phyloP scores from a whole-genome alignment of 1,140 invertebrate species.

The Listronotus oregonensis region DNA sequence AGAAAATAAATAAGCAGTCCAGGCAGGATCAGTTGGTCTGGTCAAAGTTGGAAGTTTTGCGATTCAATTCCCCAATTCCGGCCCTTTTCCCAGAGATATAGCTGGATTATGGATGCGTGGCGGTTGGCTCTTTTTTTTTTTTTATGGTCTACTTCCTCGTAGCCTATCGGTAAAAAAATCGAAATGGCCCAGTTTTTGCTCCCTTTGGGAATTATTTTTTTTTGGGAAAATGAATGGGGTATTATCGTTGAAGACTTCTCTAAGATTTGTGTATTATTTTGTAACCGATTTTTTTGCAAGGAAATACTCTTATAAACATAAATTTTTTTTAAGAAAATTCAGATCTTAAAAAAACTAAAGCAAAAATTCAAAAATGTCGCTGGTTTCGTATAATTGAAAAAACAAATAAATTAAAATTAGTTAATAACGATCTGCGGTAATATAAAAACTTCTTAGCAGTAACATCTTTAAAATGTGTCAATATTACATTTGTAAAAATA shows the following conservation, averaged over 20 bases:
- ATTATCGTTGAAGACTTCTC: background rate
- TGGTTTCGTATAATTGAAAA: too few relatives aligned
- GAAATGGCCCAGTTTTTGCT: conserved; percentile 7
- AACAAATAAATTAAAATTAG: too few relatives aligned
- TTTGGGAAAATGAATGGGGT: background rate
- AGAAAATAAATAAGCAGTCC: conserved; percentile 27
- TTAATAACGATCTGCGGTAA: too few relatives aligned
- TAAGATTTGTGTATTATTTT: too few relatives aligned
- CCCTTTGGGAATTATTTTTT: background rate
- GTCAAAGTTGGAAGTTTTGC: conserved; percentile 32
- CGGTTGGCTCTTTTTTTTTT: conserved; percentile 21
- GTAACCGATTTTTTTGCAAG: too few relatives aligned
- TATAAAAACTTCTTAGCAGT: too few relatives aligned
- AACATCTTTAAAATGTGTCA: too few relatives aligned
- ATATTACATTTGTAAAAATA: too few relatives aligned
- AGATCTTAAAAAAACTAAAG: too few relatives aligned
- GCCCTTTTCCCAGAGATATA: conserved; percentile 28
- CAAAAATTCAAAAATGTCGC: too few relatives aligned
- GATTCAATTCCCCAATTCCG: conserved; percentile 29
- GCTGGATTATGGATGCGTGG: conserved; percentile 30
- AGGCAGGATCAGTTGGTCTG: conserved; percentile 24
- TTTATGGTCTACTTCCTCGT: conserved; percentile 11
- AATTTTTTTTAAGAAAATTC: too few relatives aligned
- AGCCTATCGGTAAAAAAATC: conserved; percentile 5
- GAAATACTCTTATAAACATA: too few relatives aligned